Conservation (phyloP, 1,140 invertebrate species). For the Triops longicaudatus region DNA sequence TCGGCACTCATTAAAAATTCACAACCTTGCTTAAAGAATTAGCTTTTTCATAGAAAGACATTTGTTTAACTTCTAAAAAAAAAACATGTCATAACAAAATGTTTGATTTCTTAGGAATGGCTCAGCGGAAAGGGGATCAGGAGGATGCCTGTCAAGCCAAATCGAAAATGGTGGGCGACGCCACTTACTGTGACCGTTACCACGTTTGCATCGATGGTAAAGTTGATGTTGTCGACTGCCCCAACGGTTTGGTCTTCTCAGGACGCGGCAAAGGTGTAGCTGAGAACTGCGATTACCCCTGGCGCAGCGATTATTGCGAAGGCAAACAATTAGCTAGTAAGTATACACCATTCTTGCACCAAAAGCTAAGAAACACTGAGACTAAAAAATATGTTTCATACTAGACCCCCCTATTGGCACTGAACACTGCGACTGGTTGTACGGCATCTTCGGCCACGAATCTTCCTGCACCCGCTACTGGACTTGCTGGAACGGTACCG, state of each 20-base stretch:
- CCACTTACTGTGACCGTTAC: slow-evolving; percentile 75
- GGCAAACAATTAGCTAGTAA: slow-evolving; percentile 61
- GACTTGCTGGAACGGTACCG: slow-evolving; percentile 90
- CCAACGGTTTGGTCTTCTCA: slow-evolving; percentile 79
- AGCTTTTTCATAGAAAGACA: no score
- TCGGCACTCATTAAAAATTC: no score
- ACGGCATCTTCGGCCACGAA: slow-evolving; percentile 86
- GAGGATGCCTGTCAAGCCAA: slow-evolving; percentile 71
- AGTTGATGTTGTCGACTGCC: slow-evolving; percentile 74
- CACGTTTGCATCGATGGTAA: slow-evolving; percentile 74
- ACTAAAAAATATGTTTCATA: slow-evolving; percentile 30
- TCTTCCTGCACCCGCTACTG: slow-evolving; percentile 86
- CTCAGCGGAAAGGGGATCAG: slow-evolving; percentile 44
- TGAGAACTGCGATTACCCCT: slow-evolving; percentile 73
- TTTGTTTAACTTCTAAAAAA: no score
- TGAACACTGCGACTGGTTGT: slow-evolving; percentile 85
- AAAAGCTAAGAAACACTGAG: slow-evolving; percentile 31
- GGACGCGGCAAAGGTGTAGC: slow-evolving; percentile 76
- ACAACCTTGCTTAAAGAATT: no score
- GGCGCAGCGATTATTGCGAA: slow-evolving; percentile 77
- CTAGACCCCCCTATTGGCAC: slow-evolving; percentile 69
- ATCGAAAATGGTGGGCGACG: slow-evolving; percentile 59
- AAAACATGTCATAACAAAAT: no score
- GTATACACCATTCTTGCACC: slow-evolving; percentile 34
- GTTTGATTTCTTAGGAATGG: slow-evolving; percentile 28